Conservation (phyloP, 2,113 vertebrate species). For the Dasypus novemcinctus region DNA sequence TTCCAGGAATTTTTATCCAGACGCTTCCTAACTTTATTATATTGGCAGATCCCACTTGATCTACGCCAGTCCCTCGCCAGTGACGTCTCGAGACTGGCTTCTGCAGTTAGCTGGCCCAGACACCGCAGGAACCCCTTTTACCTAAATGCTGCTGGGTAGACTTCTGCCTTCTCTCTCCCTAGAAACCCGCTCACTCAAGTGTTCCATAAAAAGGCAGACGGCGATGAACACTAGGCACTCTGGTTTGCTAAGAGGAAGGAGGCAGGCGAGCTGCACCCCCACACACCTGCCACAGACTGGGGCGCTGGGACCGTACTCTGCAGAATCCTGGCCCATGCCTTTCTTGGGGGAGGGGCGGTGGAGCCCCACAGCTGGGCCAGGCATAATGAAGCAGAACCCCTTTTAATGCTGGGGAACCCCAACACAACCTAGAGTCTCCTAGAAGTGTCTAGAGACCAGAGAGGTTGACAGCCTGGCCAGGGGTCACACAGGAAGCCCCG, state of each 20-base stretch:
- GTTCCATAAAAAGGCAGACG: not conserved
- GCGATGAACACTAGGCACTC: not conserved
- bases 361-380: not conserved
- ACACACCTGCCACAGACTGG: no score
- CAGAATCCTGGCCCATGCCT: accelerated
- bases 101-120: not conserved
- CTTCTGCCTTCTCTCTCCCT: not conserved
- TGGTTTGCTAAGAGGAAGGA: no score
- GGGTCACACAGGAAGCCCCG: not conserved
- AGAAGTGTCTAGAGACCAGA: not conserved
- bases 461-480: not conserved
- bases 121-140: not conserved
- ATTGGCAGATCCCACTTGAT: not conserved
- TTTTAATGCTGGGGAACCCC: accelerated
- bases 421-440: not conserved
- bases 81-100: not conserved
- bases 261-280: not conserved
- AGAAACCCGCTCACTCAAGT: not conserved
- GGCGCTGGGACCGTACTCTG: not conserved
- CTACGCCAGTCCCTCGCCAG: not conserved
- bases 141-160: not conserved
- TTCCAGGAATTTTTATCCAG: slow-evolving; percentile 30
- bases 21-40: not conserved
- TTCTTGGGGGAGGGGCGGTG: accelerated
- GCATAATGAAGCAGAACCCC: not conserved